A percentile compares a stretch with the other conserved stretches of the same genome.
These are phyloP conservation scores for Choristoneura fumiferana DNA, from an alignment of 1,140 invertebrate species.

Conservation along the genomic window DNA sequence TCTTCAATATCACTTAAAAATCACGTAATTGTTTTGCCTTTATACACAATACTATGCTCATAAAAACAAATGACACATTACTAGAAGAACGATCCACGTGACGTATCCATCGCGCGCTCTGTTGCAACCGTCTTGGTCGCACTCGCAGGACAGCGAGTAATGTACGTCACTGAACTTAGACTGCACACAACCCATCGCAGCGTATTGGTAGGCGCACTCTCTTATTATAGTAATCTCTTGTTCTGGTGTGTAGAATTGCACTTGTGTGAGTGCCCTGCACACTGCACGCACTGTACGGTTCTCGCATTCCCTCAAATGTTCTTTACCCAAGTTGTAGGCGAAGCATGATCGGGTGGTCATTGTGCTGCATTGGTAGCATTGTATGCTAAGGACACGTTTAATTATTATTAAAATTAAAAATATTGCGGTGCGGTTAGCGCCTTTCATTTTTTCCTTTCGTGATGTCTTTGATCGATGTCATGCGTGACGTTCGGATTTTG, in stretches of 20 bases:
- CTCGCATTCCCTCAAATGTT: slow-evolving; percentile 46
- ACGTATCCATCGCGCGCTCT: slow-evolving; percentile 38
- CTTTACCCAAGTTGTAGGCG: slow-evolving; percentile 41
- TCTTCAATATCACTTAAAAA: no score
- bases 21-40: no score
- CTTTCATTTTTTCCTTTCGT: slow-evolving; percentile 4
- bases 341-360: slow-evolving; percentile 41
- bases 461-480: neutral
- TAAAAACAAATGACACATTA: neutral
- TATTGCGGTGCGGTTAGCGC: slow-evolving; percentile 17
- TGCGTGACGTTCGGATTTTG: slow-evolving; percentile 14
- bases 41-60: no score
- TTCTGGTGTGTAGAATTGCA: slow-evolving; percentile 49
- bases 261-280: slow-evolving; percentile 48
- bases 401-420: slow-evolving; percentile 28
- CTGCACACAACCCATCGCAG: slow-evolving; percentile 39
- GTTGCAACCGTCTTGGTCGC: slow-evolving; percentile 62
- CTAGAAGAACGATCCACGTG: neutral
- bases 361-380: slow-evolving; percentile 63
- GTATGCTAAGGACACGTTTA: slow-evolving; percentile 33
- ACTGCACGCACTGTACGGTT: slow-evolving; percentile 27
- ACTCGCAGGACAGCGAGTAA: slow-evolving; percentile 60
- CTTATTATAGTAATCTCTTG: slow-evolving; percentile 46
- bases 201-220: slow-evolving; percentile 57
- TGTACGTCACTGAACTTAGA: slow-evolving; percentile 54